Base-by-base conservation (phyloP, 2,113 vertebrate genomes). In the Lipophrys pholis region DNA sequence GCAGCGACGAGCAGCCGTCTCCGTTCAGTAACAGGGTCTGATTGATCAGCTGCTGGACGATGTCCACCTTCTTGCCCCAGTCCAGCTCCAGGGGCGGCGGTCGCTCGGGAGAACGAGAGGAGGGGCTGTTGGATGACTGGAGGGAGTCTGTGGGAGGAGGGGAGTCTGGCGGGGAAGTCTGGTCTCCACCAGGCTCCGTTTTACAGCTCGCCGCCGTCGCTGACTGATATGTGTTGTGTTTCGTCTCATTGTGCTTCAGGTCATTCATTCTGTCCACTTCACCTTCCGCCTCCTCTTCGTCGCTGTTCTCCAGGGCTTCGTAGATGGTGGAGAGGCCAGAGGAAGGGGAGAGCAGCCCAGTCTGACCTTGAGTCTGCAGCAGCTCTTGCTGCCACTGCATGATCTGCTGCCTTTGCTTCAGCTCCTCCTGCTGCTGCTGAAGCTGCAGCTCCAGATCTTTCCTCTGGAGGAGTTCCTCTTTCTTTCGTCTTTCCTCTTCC, bases 21-120 rank as follows among this genome's bases (percentile, higher is more conserved):
- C 94, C 84, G 5, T 94, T 89, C 16, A 96, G 90, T 51, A 97
- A 72, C 77, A 97, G 83, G 0, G 95, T 95, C 86, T 96, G 94
- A 80, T 95, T 95, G 85, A 97, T 95, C 77, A 97, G 90, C 91
- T 97, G 96, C 87, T 97, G 95, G 46, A 97, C 94, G 0, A 96
- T 94, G 41, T 95, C 94, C 1, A 94, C 94, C 55, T 95, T 96
- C 76, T 86, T 87, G 1, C 82, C 83, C 92, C 93, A 94, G 72
- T 92, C 94, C 86, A 92, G 88, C 65, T 90, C 94, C 39, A 93
- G 91, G 67, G 78, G 87, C 45, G 70, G 86, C 40, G 82, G 80
- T 7, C 40, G 58, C 35, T 84, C 85, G 0, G 90, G 80, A 15
- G 88, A 90, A 69, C 2, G 5, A 48, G 69, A 72, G n/a, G 72